Percentiles rank a stretch among this genome's conserved stretches.
phyloP scores from a whole-genome alignment of 1,140 invertebrate genomes.

The Cyphomyrmex costatus region DNA sequence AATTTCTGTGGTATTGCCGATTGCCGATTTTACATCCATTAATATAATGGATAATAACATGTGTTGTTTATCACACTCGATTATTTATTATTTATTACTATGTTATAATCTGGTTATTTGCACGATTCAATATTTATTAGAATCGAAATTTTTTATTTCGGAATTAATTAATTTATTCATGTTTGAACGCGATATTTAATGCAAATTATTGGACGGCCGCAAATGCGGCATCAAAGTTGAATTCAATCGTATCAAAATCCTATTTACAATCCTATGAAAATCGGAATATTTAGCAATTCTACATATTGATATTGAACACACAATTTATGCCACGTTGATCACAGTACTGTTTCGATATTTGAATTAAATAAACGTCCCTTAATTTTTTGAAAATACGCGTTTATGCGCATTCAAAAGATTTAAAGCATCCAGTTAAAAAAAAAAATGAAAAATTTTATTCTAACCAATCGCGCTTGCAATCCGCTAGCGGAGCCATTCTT shows the following conservation, averaged over 20 bases:
- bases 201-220: background rate
- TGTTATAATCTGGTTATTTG: slow-evolving; percentile 12
- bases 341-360: background rate
- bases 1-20: background rate
- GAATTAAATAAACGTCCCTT: slow-evolving; percentile 1
- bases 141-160: background rate
- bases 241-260: background rate
- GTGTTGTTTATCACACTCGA: background rate
- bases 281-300: slow-evolving; percentile 14
- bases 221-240: slow-evolving; percentile 9
- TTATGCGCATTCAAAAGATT: slow-evolving; percentile 13
- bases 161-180: slow-evolving; percentile 16
- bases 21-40: background rate
- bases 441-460: slow-evolving; percentile 43
- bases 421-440: slow-evolving; percentile 32
- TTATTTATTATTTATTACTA: slow-evolving; percentile 31
- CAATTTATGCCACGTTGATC: slow-evolving; percentile 8
- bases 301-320: background rate
- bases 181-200: background rate
- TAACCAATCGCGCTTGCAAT: slow-evolving; percentile 29
- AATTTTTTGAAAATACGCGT: slow-evolving; percentile 25
- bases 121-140: slow-evolving; percentile 4
- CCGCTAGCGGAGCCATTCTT: slow-evolving; percentile 26
- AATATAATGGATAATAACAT: background rate
- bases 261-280: background rate